Base-by-base conservation (phyloP, 1,140 invertebrate species). In the Psilanteris sp. region DNA sequence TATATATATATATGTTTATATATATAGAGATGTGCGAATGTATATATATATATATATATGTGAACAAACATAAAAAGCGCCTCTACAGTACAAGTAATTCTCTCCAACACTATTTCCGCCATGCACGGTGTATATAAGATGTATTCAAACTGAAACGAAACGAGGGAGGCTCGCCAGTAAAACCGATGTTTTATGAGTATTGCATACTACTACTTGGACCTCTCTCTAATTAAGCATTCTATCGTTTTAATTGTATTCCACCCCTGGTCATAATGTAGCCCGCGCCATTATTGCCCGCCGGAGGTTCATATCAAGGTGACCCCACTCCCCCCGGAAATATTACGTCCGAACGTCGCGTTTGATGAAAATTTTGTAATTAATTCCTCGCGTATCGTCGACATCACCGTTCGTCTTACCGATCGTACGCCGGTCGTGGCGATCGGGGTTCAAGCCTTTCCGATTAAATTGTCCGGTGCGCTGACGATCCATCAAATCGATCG, bases 161-260 rank as follows among this genome's bases (percentile, higher is more conserved):
- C 62, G 77, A 72, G 76, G 62, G 73, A 76, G 62, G 44, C 61
- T 74, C 67, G 72, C 57, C 73, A 80, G 71, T 82, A 81, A 81
- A 82, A 79, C 78, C 78, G 68, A 77, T 77, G 72, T 80, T 82
- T 83, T 79, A 81, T 73, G 82, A 80, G 72, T 78, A 81, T 82
- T 79, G 79, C 78, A 78, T 82, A 80, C 82, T 74, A 71, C 78
- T 81, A 80, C 77, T 83, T 82, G 78, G 52, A 57, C 64, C 74
- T 75, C 80, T 78, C 79, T 77, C 71, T 83, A 83, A 84, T 85
- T 85, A 82, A 85, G 81, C 75, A 85, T 83, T 83, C 80, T 81
- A 79, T 81, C 75, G 77, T 80, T 83, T 80, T 81, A 85, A 84
- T 83, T 82, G 81, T 80, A 80, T 75, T 68, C 75, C 74, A 55